phyloP scores from a whole-genome alignment of 2,888 invertebrate species.

The Tribolium freemani region DNA sequence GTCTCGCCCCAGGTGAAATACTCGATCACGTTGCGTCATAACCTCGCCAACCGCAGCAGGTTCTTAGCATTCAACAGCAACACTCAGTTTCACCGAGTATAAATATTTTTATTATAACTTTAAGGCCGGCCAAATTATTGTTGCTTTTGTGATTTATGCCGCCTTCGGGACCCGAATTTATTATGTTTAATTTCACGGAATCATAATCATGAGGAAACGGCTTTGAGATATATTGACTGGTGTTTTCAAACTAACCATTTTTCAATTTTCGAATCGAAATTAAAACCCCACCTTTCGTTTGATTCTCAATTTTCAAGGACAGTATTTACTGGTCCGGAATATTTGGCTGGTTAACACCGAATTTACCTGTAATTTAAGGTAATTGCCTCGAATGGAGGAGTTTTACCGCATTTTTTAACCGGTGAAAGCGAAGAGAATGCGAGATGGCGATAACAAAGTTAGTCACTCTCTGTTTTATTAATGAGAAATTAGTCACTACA shows the following conservation, averaged over 20 bases:
- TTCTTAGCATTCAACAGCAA: slow-evolving; percentile 43
- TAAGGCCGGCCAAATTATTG: slow-evolving; percentile 18
- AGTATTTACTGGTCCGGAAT: not conserved
- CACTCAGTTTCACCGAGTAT: slow-evolving; percentile 34
- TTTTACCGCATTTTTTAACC: not conserved
- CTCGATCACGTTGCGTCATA: slow-evolving; percentile 57
- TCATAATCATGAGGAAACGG: not conserved
- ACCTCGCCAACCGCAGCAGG: slow-evolving; percentile 38
- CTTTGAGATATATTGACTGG: not conserved
- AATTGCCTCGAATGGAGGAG: not conserved
- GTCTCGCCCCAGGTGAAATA: slow-evolving; percentile 56
- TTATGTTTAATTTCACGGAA: slow-evolving; percentile 14
- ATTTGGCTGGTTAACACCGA: not conserved
- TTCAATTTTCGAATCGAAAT: not conserved
- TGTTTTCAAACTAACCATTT: not conserved
- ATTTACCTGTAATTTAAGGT: not conserved
- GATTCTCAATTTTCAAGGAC: not conserved
- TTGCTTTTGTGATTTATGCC: slow-evolving; percentile 29
- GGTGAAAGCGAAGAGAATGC: not conserved
- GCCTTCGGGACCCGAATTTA: slow-evolving; percentile 12
- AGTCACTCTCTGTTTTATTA: not conserved
- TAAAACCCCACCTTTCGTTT: not conserved
- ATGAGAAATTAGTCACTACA: too few relatives aligned
- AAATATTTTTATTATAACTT: slow-evolving; percentile 35
- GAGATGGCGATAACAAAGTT: not conserved